A percentile compares a stretch with the other conserved stretches of the same genome.
Conservation (phyloP, 2,888 invertebrate genomes). For the Apotomis turbidana region DNA sequence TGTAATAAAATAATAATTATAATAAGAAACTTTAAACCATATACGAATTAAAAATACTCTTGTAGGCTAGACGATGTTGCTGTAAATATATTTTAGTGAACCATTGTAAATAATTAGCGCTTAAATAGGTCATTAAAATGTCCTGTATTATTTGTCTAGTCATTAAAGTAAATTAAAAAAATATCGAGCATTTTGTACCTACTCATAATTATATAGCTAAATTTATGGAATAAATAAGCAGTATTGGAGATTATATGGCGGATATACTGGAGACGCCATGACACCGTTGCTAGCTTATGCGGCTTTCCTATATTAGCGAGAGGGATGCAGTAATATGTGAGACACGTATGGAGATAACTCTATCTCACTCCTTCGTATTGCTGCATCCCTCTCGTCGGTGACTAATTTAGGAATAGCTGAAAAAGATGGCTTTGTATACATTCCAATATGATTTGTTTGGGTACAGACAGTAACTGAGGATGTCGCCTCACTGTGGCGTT, state of each 20-base stretch:
- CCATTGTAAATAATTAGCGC: constrained; percentile 31
- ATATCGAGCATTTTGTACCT: constrained; percentile 27
- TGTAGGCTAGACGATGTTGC: constrained; percentile 34
- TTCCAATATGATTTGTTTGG: too few relatives aligned
- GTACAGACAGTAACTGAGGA: too few relatives aligned
- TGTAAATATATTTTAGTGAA: constrained; percentile 35
- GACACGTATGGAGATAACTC: too few relatives aligned
- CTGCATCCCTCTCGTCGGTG: too few relatives aligned
- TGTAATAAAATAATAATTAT: too few relatives aligned
- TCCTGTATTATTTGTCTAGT: constrained; percentile 33
- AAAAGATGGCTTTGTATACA: too few relatives aligned
- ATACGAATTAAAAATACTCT: constrained; percentile 32
- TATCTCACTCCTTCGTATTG: too few relatives aligned
- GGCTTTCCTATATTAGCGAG: too few relatives aligned
- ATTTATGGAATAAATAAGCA: neutral
- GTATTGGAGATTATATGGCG: neutral
- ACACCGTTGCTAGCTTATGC: too few relatives aligned
- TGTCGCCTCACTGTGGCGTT: too few relatives aligned
- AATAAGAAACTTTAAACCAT: constrained; percentile 4
- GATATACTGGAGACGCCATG: neutral
- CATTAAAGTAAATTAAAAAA: constrained; percentile 27
- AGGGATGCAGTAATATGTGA: too few relatives aligned
- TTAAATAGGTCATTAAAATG: constrained; percentile 21
- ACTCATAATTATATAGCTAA: constrained; percentile 4
- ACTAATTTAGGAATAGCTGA: too few relatives aligned